Evolutionary conservation across 2,797 vertebrate genomes (phyloP), one percentile per base, ranked within the genome.

Genomic region (Tadarida brasiliensis): DNA sequence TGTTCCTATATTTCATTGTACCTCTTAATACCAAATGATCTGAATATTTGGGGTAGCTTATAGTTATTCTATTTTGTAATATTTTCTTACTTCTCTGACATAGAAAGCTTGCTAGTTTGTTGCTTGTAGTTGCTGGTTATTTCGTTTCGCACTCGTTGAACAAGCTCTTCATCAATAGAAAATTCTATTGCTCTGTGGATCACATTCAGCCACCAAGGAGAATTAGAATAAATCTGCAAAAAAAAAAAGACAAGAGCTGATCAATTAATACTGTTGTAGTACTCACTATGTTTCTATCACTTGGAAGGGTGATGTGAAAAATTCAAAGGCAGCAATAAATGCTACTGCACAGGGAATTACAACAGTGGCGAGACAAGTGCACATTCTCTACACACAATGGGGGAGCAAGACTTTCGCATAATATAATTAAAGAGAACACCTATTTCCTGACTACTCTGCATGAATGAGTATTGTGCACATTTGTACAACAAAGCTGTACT

Each of bases 131-230:
- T 99, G 98, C 98, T 98, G 0, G 99, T 99, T 96, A 99, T 98
- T 98, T 99, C 99, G 0, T 99, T 99, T 97, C 99, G 99, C 74
- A 99, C 99, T 20, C 99, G 99, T 12, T 98, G 99, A 96, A 99
- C 99, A 96, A 99, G 99, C 33, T 99, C 99, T 4, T 99, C 99
- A 24, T 99, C 99, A 0, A 98, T 97, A 80, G 99, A 97, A 97
- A 98, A 98, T 54, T 99, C 98, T 87, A 98, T 98, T 30, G 99
- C 98, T 97, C 98, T 98, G 97, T 99, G 99, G 92, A 99, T 98
- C 7, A 99, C 99, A 39, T 99, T 99, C 96, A 99, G 97, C 99
- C 99, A 99, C 99, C 99, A 99, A 85, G 99, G 99, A 96, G 99
- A 98, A 93, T 98, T 99, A 88, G 99, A 98, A 94, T 99, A 99